Base-by-base conservation (phyloP, 1,140 invertebrate species). In the Drosophila punjabiensis region DNA sequence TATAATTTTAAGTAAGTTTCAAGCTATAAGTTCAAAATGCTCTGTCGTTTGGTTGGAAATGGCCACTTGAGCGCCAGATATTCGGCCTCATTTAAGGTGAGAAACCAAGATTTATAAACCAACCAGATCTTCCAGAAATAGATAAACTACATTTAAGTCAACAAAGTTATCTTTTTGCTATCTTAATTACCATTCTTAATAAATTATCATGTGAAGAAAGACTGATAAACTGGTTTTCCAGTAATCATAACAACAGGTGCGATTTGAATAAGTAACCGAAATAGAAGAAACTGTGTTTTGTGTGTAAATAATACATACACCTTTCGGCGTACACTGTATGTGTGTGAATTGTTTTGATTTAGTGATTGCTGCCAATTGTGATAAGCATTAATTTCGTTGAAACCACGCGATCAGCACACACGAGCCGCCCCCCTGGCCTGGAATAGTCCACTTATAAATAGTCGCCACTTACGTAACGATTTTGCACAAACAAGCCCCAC, bases 401-500 rank as follows among this genome's bases (percentile, higher is more conserved):
- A 50, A 35, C 55, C 70, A 62, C 65, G 37, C 55, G 68, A 73
- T 28, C 69, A 33, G 39, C 48, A 30, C 43, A 74, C 45, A 43
- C 20, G 32, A 33, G 7, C 37, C 61, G 9, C 43, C 43, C 37
- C 68, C 47, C 67, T 30, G 1, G 8, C n/a, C 71, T 75, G 71
- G 68, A 75, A 45, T 55, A 45, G 18, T 41, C 24, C 53, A 20
- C 9, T 55, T 52, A 60, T 47, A 85, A 76, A 85, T 67, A 71
- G 52, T 20, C 59, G 2, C 28, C 14, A 45, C 48, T 84, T 85
- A 73, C 82, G 81, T 64, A 85, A 85, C 69, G 24, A 52, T 71
- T 66, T 64, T 45, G 76, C 60, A 76, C 43, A 60, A 63, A 81
- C 71, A 81, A 81, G 24, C 20, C 62, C 39, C 69, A 59, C 78